Base-by-base conservation (phyloP, 2,113 vertebrate species). In the Ptilonorhynchus violaceus region DNA sequence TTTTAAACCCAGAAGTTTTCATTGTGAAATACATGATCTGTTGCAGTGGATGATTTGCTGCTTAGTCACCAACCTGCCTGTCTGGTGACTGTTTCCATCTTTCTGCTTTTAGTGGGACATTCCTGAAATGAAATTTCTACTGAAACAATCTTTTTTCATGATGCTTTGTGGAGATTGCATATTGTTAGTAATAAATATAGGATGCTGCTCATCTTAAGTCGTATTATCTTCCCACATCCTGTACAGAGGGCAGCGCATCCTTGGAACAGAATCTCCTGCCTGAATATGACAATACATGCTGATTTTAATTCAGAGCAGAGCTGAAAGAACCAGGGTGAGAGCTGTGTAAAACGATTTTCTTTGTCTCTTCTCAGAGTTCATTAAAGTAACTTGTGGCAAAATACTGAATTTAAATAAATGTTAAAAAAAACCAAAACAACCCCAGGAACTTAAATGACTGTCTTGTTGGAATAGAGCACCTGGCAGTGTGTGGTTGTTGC, bases 381-480 rank as follows among this genome's bases (percentile, higher is more conserved):
- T 84, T 92, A 47, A 55, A 84, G 68, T 90, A 91, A 84, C 68
- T 96, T 81, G n/a, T 87, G 66, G 50, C 72, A 93, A 86, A 86
- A 70, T 66, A 58, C 11, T 55, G 22, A 79, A 42, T 86, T 92
- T 75, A 85, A 85, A 70, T 91, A 93, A 74, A 95, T 53, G 35
- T 37, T 20, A 56, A 85, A 62, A 77, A 44, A 25, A 4, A 0
- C 9, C 10, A 39, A 39, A 39, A 14, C 30, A 37, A 5, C 2
- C 24, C 21, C 23, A 20, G 62, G 46, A 85, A 79, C 70, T 85
- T 39, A 58, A 75, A 64, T 63, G 17, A 37, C 59, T 80, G 59
- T 84, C 60, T 50, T 93, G 18, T 59, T 95, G 79, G 85, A 90
- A 53, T 73, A 46, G 96, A 92, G 82, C 90, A 93, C 90, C 88